Evolutionary conservation across 2,797 vertebrate species (phyloP).

Genomic region (Nyctibius grandis): DNA sequence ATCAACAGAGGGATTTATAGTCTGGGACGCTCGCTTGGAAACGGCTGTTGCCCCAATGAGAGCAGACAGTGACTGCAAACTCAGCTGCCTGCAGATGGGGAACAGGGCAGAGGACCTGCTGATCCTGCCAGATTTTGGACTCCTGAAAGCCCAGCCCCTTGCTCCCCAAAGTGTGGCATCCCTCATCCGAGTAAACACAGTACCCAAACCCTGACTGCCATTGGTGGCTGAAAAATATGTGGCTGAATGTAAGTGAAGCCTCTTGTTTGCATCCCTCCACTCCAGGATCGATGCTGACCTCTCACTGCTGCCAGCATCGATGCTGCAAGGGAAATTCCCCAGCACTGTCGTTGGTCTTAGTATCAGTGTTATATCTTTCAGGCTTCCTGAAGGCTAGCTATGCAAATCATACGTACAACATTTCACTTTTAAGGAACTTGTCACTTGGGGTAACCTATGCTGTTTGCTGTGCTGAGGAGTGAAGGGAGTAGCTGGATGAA

Average conservation of each 20-base stretch:
- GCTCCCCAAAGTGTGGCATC: background rate
- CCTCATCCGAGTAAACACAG: background rate
- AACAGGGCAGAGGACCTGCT: background rate
- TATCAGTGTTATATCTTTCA: background rate
- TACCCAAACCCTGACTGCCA: background rate
- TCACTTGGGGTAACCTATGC: background rate
- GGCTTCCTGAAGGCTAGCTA: background rate
- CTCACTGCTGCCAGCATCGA: background rate
- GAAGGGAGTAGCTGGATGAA: background rate
- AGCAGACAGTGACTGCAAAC: background rate
- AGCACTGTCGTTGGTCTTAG: background rate
- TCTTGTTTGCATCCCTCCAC: background rate
- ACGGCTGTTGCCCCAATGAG: background rate
- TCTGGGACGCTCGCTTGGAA: background rate
- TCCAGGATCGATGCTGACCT: background rate
- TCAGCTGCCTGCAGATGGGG: background rate
- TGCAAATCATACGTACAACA: accelerated
- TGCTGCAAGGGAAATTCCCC: background rate
- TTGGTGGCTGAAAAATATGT: background rate
- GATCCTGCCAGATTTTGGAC: background rate
- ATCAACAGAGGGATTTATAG: background rate
- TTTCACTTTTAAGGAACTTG: background rate
- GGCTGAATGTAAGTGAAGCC: background rate
- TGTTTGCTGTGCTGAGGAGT: background rate
- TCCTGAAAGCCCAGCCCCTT: background rate